A percentile compares a stretch with the other conserved stretches of the same genome.
Conservation (phyloP, 2,113 vertebrate genomes). For the Tinamus guttatus region DNA sequence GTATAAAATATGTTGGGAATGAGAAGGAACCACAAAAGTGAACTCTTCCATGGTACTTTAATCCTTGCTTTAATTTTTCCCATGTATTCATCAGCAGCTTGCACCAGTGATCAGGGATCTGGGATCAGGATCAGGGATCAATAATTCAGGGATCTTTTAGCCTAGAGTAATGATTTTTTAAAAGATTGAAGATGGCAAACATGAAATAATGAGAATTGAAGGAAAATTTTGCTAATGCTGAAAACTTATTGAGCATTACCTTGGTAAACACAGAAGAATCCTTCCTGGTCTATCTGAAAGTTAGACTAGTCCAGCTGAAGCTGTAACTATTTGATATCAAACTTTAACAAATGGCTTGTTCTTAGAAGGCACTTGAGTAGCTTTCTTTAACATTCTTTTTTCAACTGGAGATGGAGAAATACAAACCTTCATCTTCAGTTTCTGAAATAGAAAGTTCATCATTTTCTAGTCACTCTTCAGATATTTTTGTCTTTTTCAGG, state of each 20-base stretch:
- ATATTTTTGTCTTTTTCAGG: neutral
- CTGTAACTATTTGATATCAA: neutral
- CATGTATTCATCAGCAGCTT: neutral
- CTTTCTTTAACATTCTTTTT: fast-evolving
- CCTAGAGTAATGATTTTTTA: neutral
- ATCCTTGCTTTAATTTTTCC: neutral
- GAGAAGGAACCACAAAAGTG: neutral
- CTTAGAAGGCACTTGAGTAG: neutral
- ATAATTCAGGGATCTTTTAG: neutral
- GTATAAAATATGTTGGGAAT: neutral
- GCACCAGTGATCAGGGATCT: neutral
- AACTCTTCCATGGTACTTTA: neutral
- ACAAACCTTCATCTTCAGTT: neutral
- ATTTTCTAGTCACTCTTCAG: neutral
- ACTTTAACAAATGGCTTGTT: neutral
- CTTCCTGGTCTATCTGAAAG: neutral
- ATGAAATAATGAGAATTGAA: neutral
- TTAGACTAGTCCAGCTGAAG: neutral
- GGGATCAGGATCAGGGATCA: no score
- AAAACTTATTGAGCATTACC: neutral
- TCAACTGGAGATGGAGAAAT: neutral
- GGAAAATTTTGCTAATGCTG: neutral
- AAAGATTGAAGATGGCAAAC: neutral
- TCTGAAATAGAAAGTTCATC: neutral
- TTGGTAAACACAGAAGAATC: neutral